These are phyloP conservation scores for Hipposideros armiger DNA, from an alignment of 2,113 vertebrate genomes.

Conservation along the genomic window DNA sequence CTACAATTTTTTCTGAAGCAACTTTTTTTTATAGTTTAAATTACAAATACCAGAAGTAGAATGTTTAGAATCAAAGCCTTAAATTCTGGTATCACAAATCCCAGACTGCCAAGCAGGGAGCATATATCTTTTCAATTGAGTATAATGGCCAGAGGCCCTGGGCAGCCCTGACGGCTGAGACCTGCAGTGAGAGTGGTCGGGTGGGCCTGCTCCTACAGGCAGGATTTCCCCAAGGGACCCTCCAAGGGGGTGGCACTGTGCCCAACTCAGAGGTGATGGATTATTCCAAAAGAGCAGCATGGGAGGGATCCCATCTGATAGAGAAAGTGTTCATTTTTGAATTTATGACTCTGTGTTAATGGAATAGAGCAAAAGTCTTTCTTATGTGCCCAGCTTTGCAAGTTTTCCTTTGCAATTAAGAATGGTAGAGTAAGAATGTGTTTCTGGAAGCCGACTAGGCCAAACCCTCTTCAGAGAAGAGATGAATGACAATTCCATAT, in stretches of 20 bases:
- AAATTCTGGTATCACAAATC: conserved; percentile 7
- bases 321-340: neutral
- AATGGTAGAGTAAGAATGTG: neutral
- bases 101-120: neutral
- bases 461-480: neutral
- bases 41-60: conserved; percentile 44
- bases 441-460: neutral
- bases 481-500: neutral
- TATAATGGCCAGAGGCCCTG: neutral
- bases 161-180: neutral
- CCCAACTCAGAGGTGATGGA: rapidly evolving
- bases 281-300: neutral
- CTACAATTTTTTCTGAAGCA: neutral
- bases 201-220: neutral
- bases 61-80: conserved; percentile 48
- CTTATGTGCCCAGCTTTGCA: neutral
- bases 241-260: neutral
- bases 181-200: rapidly evolving
- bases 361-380: neutral
- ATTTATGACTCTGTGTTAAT: neutral
- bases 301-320: neutral
- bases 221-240: too few relatives aligned
- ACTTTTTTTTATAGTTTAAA: conserved; percentile 42
- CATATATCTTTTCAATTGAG: neutral
- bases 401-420: neutral